Percentiles rank a stretch among this genome's conserved stretches.
These are phyloP conservation scores for Melinaea marsaeus DNA, from an alignment of 2,888 invertebrate genomes.

Conservation along the genomic window DNA sequence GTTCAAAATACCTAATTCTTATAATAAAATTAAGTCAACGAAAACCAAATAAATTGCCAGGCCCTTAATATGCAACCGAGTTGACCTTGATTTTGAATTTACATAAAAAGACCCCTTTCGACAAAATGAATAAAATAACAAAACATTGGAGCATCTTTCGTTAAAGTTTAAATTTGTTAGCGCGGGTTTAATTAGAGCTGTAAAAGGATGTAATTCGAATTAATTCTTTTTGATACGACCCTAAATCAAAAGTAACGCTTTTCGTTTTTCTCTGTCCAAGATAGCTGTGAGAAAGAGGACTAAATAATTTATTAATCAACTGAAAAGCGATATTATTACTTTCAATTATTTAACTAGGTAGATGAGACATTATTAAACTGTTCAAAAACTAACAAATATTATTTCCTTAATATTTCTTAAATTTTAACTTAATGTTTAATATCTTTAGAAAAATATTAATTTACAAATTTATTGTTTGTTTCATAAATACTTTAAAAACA, in stretches of 20 bases:
- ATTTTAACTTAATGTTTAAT: no score
- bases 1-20: conserved; percentile 52
- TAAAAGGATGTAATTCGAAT: conserved; percentile 54
- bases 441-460: no score
- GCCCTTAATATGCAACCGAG: conserved; percentile 53
- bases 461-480: no score
- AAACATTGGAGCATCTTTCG: conserved; percentile 70
- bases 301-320: conserved; percentile 1
- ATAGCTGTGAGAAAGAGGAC: conserved; percentile 15
- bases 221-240: conserved; percentile 60
- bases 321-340: not conserved
- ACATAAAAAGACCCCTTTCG: conserved; percentile 50
- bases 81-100: conserved; percentile 64
- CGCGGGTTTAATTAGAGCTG: conserved; percentile 63
- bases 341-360: not conserved
- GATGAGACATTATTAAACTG: no score
- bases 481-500: no score
- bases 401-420: no score
- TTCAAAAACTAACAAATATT: no score
- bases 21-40: conserved; percentile 59
- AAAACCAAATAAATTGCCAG: conserved; percentile 56
- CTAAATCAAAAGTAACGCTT: conserved; percentile 40
- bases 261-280: conserved; percentile 22
- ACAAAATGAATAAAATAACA: conserved; percentile 42
- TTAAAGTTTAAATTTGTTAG: conserved; percentile 72